These are phyloP conservation scores for Phalera bucephala DNA, from an alignment of 2,888 invertebrate genomes.

Conservation along the genomic window DNA sequence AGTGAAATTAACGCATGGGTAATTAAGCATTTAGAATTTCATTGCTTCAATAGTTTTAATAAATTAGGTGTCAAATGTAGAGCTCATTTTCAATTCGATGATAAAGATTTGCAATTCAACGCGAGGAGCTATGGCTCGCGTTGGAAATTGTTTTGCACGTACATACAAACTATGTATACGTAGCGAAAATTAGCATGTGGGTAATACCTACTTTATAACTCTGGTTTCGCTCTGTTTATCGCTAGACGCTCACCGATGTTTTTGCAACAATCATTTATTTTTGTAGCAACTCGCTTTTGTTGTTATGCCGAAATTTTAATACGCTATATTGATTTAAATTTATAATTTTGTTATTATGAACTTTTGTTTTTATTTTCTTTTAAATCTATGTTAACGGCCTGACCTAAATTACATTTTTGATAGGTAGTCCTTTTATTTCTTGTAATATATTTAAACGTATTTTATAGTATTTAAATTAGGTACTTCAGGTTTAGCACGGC, in stretches of 20 bases:
- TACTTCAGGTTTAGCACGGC: too few relatives aligned
- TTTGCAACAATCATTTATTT: conserved; percentile 73
- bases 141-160: conserved; percentile 66
- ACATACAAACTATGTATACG: conserved; percentile 52
- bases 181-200: conserved; percentile 78
- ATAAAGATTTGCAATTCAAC: conserved; percentile 51
- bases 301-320: conserved; percentile 35
- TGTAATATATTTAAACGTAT: too few relatives aligned
- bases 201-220: conserved; percentile 76
- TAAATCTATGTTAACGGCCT: too few relatives aligned
- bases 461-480: too few relatives aligned
- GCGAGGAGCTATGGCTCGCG: conserved; percentile 59
- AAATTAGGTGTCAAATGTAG: conserved; percentile 49
- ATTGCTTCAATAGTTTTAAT: conserved; percentile 51
- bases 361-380: neutral
- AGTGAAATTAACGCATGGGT: conserved; percentile 42
- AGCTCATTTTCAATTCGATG: conserved; percentile 34
- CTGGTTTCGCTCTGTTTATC: conserved; percentile 75
- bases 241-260: conserved; percentile 65
- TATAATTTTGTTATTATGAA: too few relatives aligned
- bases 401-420: too few relatives aligned
- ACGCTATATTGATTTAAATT: conserved; percentile 13
- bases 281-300: conserved; percentile 64
- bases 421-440: too few relatives aligned
- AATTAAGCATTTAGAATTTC: conserved; percentile 22